phyloP scores from a whole-genome alignment of 2,888 invertebrate species.

The Caenorhabditis parvicauda region DNA sequence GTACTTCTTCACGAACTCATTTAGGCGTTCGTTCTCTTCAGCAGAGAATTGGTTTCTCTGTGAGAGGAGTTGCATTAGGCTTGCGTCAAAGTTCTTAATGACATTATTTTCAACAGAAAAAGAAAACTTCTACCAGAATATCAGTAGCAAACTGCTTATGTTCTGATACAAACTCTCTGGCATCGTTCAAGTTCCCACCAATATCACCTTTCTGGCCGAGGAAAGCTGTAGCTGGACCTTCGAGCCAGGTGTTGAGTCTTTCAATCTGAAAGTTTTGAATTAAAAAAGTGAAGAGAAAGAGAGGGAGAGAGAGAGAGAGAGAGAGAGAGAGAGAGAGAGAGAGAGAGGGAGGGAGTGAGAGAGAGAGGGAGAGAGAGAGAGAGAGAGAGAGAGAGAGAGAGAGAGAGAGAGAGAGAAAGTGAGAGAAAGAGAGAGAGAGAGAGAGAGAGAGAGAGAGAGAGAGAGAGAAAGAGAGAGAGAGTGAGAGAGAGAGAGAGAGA shows the following conservation, averaged over 20 bases:
- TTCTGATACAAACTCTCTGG: slow-evolving; percentile 39
- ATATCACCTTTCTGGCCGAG: slow-evolving; percentile 47
- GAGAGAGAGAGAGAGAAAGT: too few species aligned
- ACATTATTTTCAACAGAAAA: neutral
- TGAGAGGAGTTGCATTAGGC: slow-evolving; percentile 22
- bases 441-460: too few species aligned
- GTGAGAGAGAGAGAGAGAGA: too few species aligned
- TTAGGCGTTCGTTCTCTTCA: slow-evolving; percentile 24
- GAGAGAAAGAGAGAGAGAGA: too few species aligned
- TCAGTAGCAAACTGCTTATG: slow-evolving; percentile 49
- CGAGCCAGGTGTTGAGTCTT: slow-evolving; percentile 41
- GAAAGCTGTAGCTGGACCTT: slow-evolving; percentile 46
- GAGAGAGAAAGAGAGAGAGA: too few species aligned
- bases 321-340: too few species aligned
- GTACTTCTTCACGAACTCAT: slow-evolving; percentile 37
- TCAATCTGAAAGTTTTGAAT: slow-evolving; percentile 10
- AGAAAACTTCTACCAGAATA: slow-evolving; percentile 29
- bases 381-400: too few species aligned
- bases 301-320: too few species aligned
- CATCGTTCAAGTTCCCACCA: slow-evolving; percentile 36
- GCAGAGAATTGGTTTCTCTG: slow-evolving; percentile 35
- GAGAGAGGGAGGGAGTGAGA: too few species aligned
- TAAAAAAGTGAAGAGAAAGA: neutral
- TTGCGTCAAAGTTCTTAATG: neutral
- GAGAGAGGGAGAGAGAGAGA: too few species aligned